Conservation (phyloP, 2,797 vertebrate genomes). For the Pempheris klunzingeri region DNA sequence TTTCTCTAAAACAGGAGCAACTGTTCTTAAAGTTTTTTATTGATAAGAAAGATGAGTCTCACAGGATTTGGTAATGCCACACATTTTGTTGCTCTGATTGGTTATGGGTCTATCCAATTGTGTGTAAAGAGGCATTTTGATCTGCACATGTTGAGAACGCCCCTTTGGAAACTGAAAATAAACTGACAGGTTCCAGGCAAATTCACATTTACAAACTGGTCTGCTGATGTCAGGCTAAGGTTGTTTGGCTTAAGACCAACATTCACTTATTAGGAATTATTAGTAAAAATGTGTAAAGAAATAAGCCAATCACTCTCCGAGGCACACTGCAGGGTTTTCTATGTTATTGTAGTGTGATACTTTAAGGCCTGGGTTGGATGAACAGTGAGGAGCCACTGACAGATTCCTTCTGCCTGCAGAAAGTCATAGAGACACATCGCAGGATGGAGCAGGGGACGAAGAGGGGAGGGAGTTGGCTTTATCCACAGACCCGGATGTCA, state of each 20-base stretch:
- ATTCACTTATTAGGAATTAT: not conserved
- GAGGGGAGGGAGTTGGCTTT: conserved; percentile 50
- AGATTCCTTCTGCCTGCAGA: conserved; percentile 14
- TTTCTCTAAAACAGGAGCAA: too few species aligned
- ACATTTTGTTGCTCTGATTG: too few species aligned
- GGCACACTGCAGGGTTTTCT: not conserved
- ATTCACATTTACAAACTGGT: too few species aligned
- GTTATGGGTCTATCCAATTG: too few species aligned
- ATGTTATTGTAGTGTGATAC: not conserved
- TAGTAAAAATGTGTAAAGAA: not conserved
- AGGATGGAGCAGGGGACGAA: conserved; percentile 14
- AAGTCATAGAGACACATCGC: not conserved
- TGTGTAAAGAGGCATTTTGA: too few species aligned
- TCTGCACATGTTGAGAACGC: too few species aligned
- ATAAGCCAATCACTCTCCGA: not conserved
- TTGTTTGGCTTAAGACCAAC: not conserved
- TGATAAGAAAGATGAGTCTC: too few species aligned
- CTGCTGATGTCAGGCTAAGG: too few species aligned
- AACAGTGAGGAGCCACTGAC: conserved; percentile 16
- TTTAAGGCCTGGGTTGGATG: not conserved
- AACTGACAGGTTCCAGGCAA: too few species aligned
- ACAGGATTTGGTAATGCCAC: too few species aligned
- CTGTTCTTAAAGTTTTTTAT: too few species aligned
- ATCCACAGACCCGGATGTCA: conserved; percentile 74
- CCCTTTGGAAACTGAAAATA: too few species aligned